A percentile compares a stretch with the other conserved stretches of the same genome.
Conservation (phyloP, 2,113 vertebrate genomes). For the Triplophysa rosa region DNA sequence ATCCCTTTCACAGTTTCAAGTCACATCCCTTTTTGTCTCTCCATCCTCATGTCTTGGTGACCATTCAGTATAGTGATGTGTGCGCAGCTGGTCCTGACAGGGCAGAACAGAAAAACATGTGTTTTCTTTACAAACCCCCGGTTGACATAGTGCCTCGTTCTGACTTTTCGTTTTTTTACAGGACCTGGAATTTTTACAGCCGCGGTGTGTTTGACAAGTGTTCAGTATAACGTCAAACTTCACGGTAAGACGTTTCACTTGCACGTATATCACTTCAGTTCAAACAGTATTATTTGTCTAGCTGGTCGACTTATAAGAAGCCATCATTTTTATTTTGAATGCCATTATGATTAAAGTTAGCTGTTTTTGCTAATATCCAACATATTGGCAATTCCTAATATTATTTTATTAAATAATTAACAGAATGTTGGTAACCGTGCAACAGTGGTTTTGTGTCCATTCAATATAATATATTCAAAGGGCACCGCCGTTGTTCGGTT, state of each 20-base stretch:
- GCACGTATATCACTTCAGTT: background rate
- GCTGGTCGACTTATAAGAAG: no score
- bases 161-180: slow-evolving; percentile 58
- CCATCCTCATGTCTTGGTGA: slow-evolving; percentile 11
- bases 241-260: slow-evolving; percentile 13
- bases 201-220: slow-evolving; percentile 49
- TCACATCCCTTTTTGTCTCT: slow-evolving; percentile 3
- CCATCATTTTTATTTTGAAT: no score
- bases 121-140: slow-evolving; percentile 68
- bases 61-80: slow-evolving; percentile 62
- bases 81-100: slow-evolving; percentile 75
- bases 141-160: slow-evolving; percentile 63
- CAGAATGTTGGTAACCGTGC: no score
- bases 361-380: no score
- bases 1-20: slow-evolving; percentile 7
- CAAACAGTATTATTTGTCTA: no score
- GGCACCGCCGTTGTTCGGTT: no score
- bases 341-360: no score
- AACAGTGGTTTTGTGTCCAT: no score
- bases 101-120: slow-evolving; percentile 64
- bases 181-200: slow-evolving; percentile 68
- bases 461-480: no score
- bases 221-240: slow-evolving; percentile 37
- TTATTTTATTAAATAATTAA: no score
- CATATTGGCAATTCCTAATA: no score